A percentile compares a stretch with the other conserved stretches of the same genome.
These are phyloP conservation scores for Coracopsis vasa DNA, from an alignment of 2,113 vertebrate species.

Conservation along the genomic window DNA sequence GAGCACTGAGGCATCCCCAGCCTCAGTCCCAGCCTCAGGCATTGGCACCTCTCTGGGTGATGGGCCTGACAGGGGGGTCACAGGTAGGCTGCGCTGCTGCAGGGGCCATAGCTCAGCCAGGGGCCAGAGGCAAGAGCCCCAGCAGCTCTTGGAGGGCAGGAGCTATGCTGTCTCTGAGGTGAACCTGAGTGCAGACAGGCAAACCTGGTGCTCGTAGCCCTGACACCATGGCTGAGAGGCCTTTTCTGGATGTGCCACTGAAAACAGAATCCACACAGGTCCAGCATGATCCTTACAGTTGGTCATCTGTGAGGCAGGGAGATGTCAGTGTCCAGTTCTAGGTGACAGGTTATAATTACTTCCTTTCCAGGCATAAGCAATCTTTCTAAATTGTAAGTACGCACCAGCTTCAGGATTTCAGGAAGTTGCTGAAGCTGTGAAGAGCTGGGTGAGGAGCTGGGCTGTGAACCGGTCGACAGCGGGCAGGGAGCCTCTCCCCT, in stretches of 20 bases:
- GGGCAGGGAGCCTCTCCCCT: background rate
- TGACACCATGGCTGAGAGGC: background rate
- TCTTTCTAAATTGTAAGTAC: background rate
- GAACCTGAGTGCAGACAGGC: background rate
- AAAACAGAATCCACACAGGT: accelerated
- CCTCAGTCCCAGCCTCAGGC: accelerated
- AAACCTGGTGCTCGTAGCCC: background rate
- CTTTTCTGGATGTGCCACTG: accelerated
- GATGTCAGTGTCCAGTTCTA: background rate
- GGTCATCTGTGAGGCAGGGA: background rate
- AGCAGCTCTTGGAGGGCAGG: background rate
- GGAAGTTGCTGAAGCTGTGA: background rate
- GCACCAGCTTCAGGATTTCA: background rate
- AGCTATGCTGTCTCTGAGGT: background rate
- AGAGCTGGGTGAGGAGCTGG: background rate
- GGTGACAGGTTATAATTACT: background rate
- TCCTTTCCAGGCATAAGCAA: background rate
- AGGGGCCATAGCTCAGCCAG: background rate
- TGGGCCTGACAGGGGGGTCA: accelerated
- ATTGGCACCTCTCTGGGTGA: accelerated
- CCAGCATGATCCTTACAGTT: background rate
- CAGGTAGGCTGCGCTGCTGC: background rate
- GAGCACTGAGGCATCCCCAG: background rate
- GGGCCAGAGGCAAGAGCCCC: background rate
- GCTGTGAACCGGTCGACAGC: background rate